Evolutionary conservation across 2,888 invertebrate species (phyloP).

Genomic region (Macrosiphum euphorbiae): DNA sequence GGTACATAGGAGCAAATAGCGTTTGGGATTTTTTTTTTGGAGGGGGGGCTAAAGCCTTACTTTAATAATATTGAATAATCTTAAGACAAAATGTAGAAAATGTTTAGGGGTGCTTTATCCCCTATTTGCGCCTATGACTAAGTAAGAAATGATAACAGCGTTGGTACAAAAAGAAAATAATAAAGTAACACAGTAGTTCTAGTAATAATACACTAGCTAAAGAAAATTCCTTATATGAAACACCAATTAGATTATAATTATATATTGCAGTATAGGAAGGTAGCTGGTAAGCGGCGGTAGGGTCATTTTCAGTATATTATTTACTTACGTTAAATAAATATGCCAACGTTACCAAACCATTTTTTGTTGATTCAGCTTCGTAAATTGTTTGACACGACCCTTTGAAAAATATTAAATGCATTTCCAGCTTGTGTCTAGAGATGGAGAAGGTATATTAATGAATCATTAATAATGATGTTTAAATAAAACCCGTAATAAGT

Average conservation of each 20-base stretch:
- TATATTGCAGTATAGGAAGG: not conserved
- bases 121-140: not conserved
- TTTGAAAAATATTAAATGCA: constrained; percentile 47
- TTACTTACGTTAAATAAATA: constrained; percentile 40
- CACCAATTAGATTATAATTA: not conserved
- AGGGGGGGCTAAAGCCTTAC: too few species aligned
- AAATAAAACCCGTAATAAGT: not conserved
- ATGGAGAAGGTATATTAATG: not conserved
- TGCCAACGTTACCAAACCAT: constrained; percentile 16
- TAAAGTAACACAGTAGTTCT: not conserved
- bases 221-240: not conserved
- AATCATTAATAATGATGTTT: too few species aligned
- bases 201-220: not conserved
- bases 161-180: not conserved
- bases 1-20: too few species aligned
- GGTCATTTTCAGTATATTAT: not conserved
- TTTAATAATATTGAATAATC: too few species aligned
- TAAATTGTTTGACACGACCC: not conserved
- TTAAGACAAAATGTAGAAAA: too few species aligned
- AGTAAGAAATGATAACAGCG: not conserved
- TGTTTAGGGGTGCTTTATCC: too few species aligned
- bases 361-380: not conserved
- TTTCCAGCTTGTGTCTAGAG: constrained; percentile 22
- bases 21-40: too few species aligned
- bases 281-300: not conserved